Evolutionary conservation across 2,888 invertebrate species (phyloP).

Genomic region (Boloria selene): DNA sequence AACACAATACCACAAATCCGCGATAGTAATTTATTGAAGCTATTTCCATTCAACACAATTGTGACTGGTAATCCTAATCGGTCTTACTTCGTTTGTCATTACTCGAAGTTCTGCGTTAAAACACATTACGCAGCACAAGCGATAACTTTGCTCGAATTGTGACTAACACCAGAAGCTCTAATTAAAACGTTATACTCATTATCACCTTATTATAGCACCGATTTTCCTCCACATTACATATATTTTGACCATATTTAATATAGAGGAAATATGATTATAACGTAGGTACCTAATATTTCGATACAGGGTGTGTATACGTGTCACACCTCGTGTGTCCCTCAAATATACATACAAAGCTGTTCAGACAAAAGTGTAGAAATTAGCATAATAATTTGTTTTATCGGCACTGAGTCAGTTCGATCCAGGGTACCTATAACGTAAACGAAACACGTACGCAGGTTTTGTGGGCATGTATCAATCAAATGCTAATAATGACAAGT

Average conservation of each 20-base stretch:
- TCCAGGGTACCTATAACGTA: slow-evolving; percentile 43
- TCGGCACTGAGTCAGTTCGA: slow-evolving; percentile 54
- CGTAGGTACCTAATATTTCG: neutral
- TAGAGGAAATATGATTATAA: neutral
- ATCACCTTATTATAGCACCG: slow-evolving; percentile 13
- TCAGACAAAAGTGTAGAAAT: slow-evolving; percentile 49
- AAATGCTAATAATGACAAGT: slow-evolving; percentile 17
- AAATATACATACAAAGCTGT: slow-evolving; percentile 60
- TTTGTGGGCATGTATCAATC: slow-evolving; percentile 26
- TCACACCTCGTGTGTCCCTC: slow-evolving; percentile 53
- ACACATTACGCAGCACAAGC: slow-evolving; percentile 2
- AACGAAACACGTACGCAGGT: slow-evolving; percentile 48
- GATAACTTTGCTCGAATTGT: slow-evolving; percentile 13
- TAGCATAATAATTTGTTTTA: slow-evolving; percentile 62
- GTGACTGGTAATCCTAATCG: no score
- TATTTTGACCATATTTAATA: neutral
- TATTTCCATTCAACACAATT: neutral
- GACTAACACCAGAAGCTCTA: slow-evolving; percentile 16
- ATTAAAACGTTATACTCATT: slow-evolving; percentile 23
- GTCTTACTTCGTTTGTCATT: neutral
- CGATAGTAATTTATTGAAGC: neutral
- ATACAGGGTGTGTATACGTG: slow-evolving; percentile 57
- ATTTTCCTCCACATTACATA: slow-evolving; percentile 20
- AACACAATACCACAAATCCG: no score
- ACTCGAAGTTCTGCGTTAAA: neutral